Conservation (phyloP, 2,797 vertebrate species). For the Hydrolagus colliei region DNA sequence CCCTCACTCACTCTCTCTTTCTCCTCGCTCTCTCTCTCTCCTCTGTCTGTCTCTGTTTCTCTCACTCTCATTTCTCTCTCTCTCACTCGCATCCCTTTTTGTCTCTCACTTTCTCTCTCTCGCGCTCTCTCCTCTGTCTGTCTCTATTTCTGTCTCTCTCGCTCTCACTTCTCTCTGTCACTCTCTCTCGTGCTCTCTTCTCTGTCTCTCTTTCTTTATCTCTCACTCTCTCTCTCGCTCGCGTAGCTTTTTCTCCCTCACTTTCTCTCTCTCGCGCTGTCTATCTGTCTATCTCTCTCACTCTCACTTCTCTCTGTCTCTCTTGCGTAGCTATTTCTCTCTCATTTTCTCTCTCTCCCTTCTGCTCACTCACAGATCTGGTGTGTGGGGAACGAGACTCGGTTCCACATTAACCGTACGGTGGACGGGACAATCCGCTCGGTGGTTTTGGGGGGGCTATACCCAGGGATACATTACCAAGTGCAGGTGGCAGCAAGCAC, state of each 20-base stretch:
- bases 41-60: constrained; percentile 24
- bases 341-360: not conserved
- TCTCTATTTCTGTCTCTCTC: too few relatives aligned
- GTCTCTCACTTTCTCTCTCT: too few relatives aligned
- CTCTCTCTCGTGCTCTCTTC: too few relatives aligned
- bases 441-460: constrained; percentile 89
- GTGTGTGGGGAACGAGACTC: constrained; percentile 94
- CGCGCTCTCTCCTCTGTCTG: too few relatives aligned
- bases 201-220: too few relatives aligned
- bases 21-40: constrained; percentile 23
- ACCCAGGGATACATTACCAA: constrained; percentile 82
- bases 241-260: not conserved
- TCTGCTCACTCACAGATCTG: constrained; percentile 70
- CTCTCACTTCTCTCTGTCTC: too few relatives aligned
- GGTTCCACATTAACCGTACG: constrained; percentile 96
- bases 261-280: not conserved
- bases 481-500: constrained; percentile 96
- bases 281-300: not conserved
- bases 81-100: too few relatives aligned
- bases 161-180: too few relatives aligned
- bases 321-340: not conserved
- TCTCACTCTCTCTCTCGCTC: not conserved
- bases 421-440: constrained; percentile 94
- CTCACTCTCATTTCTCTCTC: constrained; percentile 42
- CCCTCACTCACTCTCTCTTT: constrained; percentile 2